Conservation (phyloP, 2,113 vertebrate genomes). For the Melanostigma gelatinosum region DNA sequence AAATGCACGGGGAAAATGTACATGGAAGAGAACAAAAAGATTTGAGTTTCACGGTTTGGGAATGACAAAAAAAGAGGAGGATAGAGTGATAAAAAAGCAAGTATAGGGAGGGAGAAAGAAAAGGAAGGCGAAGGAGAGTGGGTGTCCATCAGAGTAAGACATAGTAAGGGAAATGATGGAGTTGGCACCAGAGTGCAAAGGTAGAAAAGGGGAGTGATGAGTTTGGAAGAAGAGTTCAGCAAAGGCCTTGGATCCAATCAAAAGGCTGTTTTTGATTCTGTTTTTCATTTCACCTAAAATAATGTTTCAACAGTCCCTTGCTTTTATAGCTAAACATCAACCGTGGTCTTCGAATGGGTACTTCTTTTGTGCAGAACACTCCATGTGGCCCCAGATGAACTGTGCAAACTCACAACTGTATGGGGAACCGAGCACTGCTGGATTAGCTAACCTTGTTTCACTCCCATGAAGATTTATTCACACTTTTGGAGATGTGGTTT, state of each 20-base stretch:
- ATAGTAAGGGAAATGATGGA: slow-evolving; percentile 55
- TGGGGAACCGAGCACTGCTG: slow-evolving; percentile 12
- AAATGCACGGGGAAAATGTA: slow-evolving; percentile 10
- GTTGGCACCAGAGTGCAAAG: slow-evolving; percentile 68
- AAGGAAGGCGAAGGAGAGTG: slow-evolving; percentile 38
- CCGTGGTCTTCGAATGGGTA: slow-evolving; percentile 53
- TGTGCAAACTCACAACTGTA: slow-evolving; percentile 32
- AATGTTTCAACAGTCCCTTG: slow-evolving; percentile 62
- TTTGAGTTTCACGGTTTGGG: neutral
- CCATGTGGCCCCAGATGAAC: slow-evolving; percentile 57
- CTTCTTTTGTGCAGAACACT: slow-evolving; percentile 60
- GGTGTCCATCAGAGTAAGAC: slow-evolving; percentile 40
- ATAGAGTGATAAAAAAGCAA: slow-evolving; percentile 13
- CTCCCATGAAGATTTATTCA: slow-evolving; percentile 30
- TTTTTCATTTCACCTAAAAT: slow-evolving; percentile 71
- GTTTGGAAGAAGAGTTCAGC: slow-evolving; percentile 73
- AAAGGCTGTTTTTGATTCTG: slow-evolving; percentile 63
- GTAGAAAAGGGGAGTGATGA: slow-evolving; percentile 68
- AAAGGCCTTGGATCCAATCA: slow-evolving; percentile 74
- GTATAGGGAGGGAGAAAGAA: slow-evolving; percentile 14
- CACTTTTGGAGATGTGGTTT: slow-evolving; percentile 27
- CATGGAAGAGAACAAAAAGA: neutral
- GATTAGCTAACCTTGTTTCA: slow-evolving; percentile 56
- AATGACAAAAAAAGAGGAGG: slow-evolving; percentile 21
- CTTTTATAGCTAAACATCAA: slow-evolving; percentile 58